Percentiles rank a stretch among this genome's conserved stretches.
phyloP scores from a whole-genome alignment of 2,888 invertebrate species.

The Volucella bombylans region DNA sequence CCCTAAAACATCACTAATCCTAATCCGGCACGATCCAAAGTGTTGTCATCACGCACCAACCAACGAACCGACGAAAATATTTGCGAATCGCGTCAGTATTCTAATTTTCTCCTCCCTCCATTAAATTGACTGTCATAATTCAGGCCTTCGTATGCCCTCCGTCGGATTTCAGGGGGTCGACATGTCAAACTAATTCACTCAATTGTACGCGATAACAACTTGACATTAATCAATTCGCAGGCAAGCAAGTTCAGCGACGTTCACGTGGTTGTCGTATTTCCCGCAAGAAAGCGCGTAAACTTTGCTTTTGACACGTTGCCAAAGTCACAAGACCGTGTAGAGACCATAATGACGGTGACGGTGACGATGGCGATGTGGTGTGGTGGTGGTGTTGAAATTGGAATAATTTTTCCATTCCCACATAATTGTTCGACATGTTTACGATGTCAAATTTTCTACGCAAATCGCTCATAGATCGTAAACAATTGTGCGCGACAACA shows the following conservation, averaged over 20 bases:
- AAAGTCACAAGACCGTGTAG: slow-evolving; percentile 54
- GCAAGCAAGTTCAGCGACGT: neutral
- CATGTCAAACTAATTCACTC: slow-evolving; percentile 52
- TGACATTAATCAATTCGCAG: slow-evolving; percentile 48
- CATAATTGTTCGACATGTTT: slow-evolving; percentile 13
- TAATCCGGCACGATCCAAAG: slow-evolving; percentile 57
- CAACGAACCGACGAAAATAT: slow-evolving; percentile 45
- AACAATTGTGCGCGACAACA: neutral
- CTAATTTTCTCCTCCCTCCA: slow-evolving; percentile 16
- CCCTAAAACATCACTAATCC: slow-evolving; percentile 24
- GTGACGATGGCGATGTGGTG: neutral
- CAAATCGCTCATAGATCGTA: slow-evolving; percentile 2
- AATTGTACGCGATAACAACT: slow-evolving; percentile 55
- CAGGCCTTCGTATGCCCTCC: neutral
- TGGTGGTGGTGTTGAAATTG: neutral
- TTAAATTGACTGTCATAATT: slow-evolving; percentile 38
- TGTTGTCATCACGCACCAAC: slow-evolving; percentile 54
- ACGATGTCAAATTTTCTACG: slow-evolving; percentile 10
- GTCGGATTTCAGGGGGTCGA: neutral
- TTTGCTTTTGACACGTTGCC: slow-evolving; percentile 45
- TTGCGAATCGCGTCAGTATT: slow-evolving; percentile 46
- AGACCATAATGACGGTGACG: neutral
- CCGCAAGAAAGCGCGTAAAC: slow-evolving; percentile 38
- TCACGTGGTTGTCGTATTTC: slow-evolving; percentile 45
- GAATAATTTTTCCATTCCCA: slow-evolving; percentile 22